phyloP scores from a whole-genome alignment of 2,113 vertebrate species.

The Hemiscyllium ocellatum region DNA sequence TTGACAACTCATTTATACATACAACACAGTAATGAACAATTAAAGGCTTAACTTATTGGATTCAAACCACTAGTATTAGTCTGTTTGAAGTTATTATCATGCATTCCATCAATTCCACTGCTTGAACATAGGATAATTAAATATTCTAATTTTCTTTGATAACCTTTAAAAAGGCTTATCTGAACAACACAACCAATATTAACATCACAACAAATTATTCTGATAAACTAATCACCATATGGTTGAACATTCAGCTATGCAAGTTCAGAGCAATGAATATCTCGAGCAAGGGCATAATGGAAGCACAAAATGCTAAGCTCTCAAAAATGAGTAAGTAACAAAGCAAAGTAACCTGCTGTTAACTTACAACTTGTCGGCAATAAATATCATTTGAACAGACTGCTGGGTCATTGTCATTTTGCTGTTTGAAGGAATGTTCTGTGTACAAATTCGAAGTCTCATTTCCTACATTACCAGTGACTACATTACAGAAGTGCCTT shows the following conservation, averaged over 20 bases:
- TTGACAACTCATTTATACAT: neutral
- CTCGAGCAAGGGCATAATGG: neutral
- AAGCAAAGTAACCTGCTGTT: neutral
- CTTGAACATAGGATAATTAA: neutral
- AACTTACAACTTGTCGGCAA: neutral
- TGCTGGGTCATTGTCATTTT: neutral
- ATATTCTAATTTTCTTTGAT: neutral
- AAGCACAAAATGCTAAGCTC: neutral
- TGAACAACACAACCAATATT: neutral
- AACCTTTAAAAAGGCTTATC: neutral
- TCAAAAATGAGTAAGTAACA: neutral
- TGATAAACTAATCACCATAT: neutral
- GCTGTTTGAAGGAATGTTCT: neutral
- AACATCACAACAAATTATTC: neutral
- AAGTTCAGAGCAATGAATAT: neutral
- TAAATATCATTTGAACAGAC: neutral
- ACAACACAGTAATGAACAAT: neutral
- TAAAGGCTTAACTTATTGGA: neutral
- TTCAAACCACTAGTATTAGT: neutral
- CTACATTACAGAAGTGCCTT: neutral
- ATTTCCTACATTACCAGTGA: neutral
- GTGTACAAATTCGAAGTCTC: neutral
- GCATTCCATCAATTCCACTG: neutral
- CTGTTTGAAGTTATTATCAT: neutral
- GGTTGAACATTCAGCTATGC: neutral